phyloP scores from a whole-genome alignment of 2,113 vertebrate species.

The Anseranas semipalmata region DNA sequence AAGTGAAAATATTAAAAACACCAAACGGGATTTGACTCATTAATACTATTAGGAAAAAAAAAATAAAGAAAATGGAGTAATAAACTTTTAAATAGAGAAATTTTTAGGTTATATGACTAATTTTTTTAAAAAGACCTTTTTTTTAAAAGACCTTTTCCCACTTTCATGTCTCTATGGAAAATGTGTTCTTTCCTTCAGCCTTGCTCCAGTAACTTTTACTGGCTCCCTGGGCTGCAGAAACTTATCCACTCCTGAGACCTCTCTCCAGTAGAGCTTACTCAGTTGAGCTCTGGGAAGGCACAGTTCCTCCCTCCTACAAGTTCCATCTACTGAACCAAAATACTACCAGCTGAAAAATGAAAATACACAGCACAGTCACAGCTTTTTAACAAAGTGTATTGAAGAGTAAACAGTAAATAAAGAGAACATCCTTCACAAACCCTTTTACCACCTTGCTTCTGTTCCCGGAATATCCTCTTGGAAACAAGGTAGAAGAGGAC shows the following conservation, averaged over 20 bases:
- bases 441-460: neutral
- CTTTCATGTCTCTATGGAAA: neutral
- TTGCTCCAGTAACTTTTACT: neutral
- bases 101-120: neutral
- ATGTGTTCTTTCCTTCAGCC: neutral
- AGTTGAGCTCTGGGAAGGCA: neutral
- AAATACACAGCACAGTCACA: accelerated
- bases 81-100: neutral
- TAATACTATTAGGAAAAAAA: no score
- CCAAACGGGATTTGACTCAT: neutral
- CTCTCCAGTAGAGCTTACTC: neutral
- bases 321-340: neutral
- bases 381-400: neutral
- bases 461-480: neutral
- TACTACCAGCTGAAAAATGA: neutral
- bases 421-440: neutral
- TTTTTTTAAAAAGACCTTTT: neutral
- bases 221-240: neutral
- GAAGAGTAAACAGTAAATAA: neutral
- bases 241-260: neutral
- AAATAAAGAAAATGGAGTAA: neutral
- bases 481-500: neutral
- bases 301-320: neutral
- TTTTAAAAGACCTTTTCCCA: neutral
- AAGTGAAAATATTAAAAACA: neutral